Base-by-base conservation (phyloP, 1,140 invertebrate genomes). In the Halesus radiatus region DNA sequence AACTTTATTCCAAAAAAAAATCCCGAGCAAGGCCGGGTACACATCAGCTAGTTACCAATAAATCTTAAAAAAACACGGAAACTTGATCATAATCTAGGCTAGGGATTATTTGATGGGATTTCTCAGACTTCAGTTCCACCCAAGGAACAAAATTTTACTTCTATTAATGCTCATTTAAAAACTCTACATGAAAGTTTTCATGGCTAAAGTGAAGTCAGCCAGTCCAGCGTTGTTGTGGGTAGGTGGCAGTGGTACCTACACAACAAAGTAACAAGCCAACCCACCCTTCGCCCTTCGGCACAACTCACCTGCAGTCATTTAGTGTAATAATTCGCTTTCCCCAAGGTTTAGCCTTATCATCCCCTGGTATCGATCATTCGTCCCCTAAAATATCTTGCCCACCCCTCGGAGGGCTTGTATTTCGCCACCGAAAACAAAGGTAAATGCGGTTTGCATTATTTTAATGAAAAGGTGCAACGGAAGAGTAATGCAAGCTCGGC, bases 251-350 rank as follows among this genome's bases (percentile, higher is more conserved):
- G 76, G 54, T 64, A 66, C 54, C 23, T 66, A 20, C 32, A 45
- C 18, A 79, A 45, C 56, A 13, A 13, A 22, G 62, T 60, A 75
- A 75, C 58, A 56, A 45, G 56, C 66, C 22, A 18, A 50, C 37
- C 26, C 18, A 79, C 50, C 56, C 18, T 22, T 60, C 50, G 18
- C 73, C 81, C 77, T 72, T 76, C 56, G 64, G 54, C 26, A 26
- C n/a, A 62, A 79, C 81, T 83, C 81, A 83, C 81, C 81, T 83
- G 81, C 81, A 80, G 60, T 29, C 76, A 78, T 73, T 68, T 76
- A 70, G 76, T 77, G 76, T 66, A 64, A 76, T 64, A 74, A 78
- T 81, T 81, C 58, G 81, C 81, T 76, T 80, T 72, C 78, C 78
- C 78, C 75, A 80, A 74, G 74, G 81, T 78, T 80, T 83, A 62